Conservation (phyloP, 2,797 vertebrate genomes). For the Labeo calbasu region DNA sequence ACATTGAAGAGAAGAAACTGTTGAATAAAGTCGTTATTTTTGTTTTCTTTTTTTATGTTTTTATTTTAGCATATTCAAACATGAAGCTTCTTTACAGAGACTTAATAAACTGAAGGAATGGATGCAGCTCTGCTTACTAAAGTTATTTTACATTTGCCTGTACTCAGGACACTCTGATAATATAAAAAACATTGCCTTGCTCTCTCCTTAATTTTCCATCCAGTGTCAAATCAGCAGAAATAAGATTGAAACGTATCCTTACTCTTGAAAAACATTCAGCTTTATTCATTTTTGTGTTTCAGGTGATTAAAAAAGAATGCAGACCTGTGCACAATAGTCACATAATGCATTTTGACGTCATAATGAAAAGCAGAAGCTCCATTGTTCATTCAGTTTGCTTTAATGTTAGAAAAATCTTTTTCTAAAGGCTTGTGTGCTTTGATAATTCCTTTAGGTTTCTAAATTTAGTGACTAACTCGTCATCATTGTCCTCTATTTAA, state of each 20-base stretch:
- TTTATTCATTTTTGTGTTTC: constrained; percentile 2
- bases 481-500: neutral
- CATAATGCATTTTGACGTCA: neutral
- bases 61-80: neutral
- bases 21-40: no score
- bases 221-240: neutral
- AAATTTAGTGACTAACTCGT: neutral
- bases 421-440: neutral
- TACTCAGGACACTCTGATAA: neutral
- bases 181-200: neutral
- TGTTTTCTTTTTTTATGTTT: neutral
- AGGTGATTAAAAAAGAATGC: constrained; percentile 14
- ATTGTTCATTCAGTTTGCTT: neutral
- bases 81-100: neutral
- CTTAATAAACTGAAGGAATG: neutral
- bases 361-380: neutral
- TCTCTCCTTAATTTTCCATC: neutral
- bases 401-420: neutral
- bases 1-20: no score
- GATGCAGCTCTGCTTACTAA: neutral
- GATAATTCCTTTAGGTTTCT: neutral
- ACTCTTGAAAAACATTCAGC: neutral
- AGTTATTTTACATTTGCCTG: neutral
- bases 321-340: neutral
- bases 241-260: neutral